Base-by-base conservation (phyloP, 1,140 invertebrate species). In the Archivesica marissinica region DNA sequence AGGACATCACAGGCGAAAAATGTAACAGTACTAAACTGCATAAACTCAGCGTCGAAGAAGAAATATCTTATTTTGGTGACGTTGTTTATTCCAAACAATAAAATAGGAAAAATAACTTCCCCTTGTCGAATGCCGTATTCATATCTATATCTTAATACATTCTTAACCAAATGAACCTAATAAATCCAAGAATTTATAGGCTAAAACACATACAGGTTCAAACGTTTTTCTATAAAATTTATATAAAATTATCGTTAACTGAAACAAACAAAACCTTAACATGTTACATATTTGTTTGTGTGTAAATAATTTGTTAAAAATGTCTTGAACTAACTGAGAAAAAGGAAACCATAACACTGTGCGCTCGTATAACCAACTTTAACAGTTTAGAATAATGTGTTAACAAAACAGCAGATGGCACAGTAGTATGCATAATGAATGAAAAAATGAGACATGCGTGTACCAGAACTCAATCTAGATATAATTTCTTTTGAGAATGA, bases 1-100 rank as follows among this genome's bases (percentile, higher is more conserved):
- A 76, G 30, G 38, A 83, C 80, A 83, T 83, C 80, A 83, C 80
- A 83, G 80, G 80, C 66, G 39, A 47, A 77, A 59, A 30, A 28
- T 52, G 44, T 59, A 59, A 59, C 54, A 59, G 59, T 77, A 77
- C 35, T 56, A 77, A 77, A 56, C 75, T 77, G 75, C 61, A 23
- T 38, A 61, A 39, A 61, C 54, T 77, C 56, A 59, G 30, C 47
- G 54, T 25, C 39, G 30, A 38, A 77, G 23, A 59, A 54, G 15
- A 28, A 61, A 59, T 61, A n/a, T 47, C 52, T 41, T 9, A 33
- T 17, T 25, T 38, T 25, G 44, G 68, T 72, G 41, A 72, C 25
- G 41, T 56, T 76, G 74, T 52, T 76, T 76, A 76, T 59, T 39
- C 74, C 30, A 56, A 76, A 76, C 74, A 76, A 59, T 39, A 52